These are phyloP conservation scores for Thelohanellus kitauei DNA, from an alignment of 30 jellyfish, hydroid and myxozoan genomes.

Conservation along the genomic window DNA sequence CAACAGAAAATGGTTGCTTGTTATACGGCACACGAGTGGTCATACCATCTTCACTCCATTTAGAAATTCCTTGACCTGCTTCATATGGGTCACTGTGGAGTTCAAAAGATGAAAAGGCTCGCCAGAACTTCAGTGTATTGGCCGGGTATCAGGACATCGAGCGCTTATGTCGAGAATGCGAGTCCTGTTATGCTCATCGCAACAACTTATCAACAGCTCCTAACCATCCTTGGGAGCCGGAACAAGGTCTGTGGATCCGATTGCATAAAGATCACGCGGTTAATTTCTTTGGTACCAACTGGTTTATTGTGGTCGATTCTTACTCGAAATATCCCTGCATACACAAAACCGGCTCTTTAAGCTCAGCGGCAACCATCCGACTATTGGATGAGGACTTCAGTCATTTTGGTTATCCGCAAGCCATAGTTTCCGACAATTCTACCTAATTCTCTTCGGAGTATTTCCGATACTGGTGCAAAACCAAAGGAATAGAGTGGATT, in stretches of 20 bases:
- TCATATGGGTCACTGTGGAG: conserved; percentile 11
- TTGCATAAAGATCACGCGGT: conserved; percentile 8
- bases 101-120: conserved; percentile 7
- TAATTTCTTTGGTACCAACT: conserved; percentile 2
- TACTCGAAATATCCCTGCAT: conserved; percentile 11
- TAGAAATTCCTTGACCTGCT: conserved; percentile 3
- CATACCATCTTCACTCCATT: conserved; percentile 1
- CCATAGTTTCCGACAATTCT: conserved; percentile 8
- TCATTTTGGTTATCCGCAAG: conserved; percentile 5
- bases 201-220: conserved; percentile 4
- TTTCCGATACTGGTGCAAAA: conserved; percentile 4
- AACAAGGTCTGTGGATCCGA: conserved; percentile 7
- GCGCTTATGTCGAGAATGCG: conserved; percentile 1
- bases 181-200: conserved; percentile 11
- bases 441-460: conserved; percentile 2
- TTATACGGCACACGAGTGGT: conserved; percentile 4
- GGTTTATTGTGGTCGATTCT: conserved; percentile 5
- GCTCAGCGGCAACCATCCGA: neutral
- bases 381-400: conserved; percentile 6
- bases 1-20: conserved; percentile 3
- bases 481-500: neutral
- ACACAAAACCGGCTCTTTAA: neutral
- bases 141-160: conserved; percentile 6
- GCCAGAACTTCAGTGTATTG: conserved; percentile 14
- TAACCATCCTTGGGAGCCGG: conserved; percentile 5